phyloP scores from a whole-genome alignment of 2,113 vertebrate genomes.

The Dasypus novemcinctus region DNA sequence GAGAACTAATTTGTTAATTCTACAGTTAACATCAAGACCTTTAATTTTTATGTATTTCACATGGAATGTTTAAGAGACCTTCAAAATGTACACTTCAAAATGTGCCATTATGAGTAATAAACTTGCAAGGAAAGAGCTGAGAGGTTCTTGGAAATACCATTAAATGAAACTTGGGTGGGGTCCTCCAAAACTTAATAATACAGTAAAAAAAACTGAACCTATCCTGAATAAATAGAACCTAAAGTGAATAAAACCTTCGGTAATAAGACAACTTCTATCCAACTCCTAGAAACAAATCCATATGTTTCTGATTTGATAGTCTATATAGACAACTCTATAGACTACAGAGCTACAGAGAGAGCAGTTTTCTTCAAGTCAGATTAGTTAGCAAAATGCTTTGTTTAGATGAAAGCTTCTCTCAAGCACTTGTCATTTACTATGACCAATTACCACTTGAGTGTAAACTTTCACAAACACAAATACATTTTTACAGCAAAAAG shows the following conservation, averaged over 20 bases:
- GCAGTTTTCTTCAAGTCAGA: slow-evolving; percentile 9
- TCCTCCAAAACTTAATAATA: not conserved
- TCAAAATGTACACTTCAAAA: not conserved
- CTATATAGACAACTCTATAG: not conserved
- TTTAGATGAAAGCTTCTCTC: not conserved
- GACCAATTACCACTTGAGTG: slow-evolving; percentile 39
- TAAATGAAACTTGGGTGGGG: not conserved
- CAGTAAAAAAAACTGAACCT: not conserved
- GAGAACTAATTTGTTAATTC: not conserved
- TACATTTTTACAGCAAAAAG: slow-evolving; percentile 47
- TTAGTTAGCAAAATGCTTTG: not conserved
- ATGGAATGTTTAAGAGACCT: slow-evolving; percentile 29
- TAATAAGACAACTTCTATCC: not conserved
- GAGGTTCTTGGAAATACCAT: not conserved
- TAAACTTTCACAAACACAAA: slow-evolving; percentile 54
- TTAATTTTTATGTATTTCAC: not conserved
- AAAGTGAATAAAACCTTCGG: slow-evolving; percentile 10
- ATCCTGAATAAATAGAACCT: slow-evolving; percentile 24
- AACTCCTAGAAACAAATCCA: not conserved
- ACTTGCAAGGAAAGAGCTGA: slow-evolving; percentile 38
- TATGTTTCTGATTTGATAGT: not conserved
- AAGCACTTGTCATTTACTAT: slow-evolving; percentile 24
- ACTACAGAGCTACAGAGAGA: not conserved
- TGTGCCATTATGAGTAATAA: not conserved
- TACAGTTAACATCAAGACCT: not conserved